Base-by-base conservation (phyloP, 1,140 invertebrate species). In the Formica selysi region DNA sequence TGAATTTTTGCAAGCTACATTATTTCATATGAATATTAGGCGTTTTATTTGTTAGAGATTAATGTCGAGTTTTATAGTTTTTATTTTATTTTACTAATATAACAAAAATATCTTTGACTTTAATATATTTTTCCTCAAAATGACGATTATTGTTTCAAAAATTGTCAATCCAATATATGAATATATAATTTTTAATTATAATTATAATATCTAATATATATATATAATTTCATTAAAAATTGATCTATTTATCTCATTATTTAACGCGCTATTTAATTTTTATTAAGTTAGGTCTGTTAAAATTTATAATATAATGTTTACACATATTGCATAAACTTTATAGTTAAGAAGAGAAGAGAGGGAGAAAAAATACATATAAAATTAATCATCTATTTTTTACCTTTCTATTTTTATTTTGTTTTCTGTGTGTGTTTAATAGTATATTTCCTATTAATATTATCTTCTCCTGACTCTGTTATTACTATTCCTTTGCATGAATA, bases 401-500 rank as follows among this genome's bases (percentile, higher is more conserved):
- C 57, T 44, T 65, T 64, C 19, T 44, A 44, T 13, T 44, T 64
- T 44, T 64, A 10, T n/a, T 62, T 62, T 62, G 8, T 59, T 26
- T 62, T 32, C 36, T 61, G 4, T 36, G 1, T 41, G 4, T 36
- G 1, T 22, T 61, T 13, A 54, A 61, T 61, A 61, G 38, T 16
- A 38, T 26, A 44, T 7, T 67, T 22, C 4, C 38, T 2, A 0
- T 4, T n/a, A n/a, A 7, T 32, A 22, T 8, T 19, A 4, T 32
- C 16, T 26, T 32, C 6, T 36, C 8, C 8, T 16, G 6, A 22
- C 3, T 59, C 22, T 32, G 19, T 13, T 6, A 78, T 38, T n/a
- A 10, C 3, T 29, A 26, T 57, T 36, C 19, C 19, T 26, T 61
- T 61, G 22, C 26, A 74, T 74, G 41, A 74, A 83, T 74, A 83